Conservation (phyloP, 2,113 vertebrate genomes). For the Tor tambroides region DNA sequence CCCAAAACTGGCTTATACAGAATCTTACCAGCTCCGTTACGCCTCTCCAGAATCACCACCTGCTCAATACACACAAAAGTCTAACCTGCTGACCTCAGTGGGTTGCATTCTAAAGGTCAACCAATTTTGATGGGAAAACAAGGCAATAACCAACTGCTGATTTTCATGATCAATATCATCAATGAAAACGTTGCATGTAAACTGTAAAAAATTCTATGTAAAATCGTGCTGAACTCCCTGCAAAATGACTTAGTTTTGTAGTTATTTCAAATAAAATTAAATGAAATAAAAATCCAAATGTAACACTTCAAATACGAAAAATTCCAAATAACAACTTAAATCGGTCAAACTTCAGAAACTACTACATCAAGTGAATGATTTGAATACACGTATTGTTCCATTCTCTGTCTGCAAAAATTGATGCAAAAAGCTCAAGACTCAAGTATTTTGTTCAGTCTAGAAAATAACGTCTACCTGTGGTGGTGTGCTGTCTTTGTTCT, state of each 20-base stretch:
- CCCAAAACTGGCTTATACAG: conserved; percentile 81
- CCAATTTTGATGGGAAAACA: background rate
- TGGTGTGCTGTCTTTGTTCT: conserved; percentile 70
- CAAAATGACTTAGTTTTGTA: background rate
- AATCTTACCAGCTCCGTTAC: conserved; percentile 82
- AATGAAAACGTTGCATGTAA: background rate
- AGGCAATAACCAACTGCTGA: background rate
- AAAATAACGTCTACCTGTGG: conserved; percentile 68
- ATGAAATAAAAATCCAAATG: background rate
- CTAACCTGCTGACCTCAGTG: no score
- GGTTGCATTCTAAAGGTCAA: background rate
- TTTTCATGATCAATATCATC: background rate
- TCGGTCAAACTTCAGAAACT: background rate
- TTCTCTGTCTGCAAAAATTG: background rate
- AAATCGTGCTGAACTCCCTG: background rate
- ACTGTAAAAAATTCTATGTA: background rate
- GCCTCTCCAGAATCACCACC: conserved; percentile 91
- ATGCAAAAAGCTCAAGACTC: background rate
- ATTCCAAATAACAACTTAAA: background rate
- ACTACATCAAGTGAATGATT: background rate
- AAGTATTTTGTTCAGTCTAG: background rate
- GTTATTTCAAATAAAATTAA: background rate
- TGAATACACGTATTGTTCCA: background rate
- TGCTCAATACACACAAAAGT: conserved; percentile 61
- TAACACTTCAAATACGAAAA: background rate